Conservation (phyloP, 2,113 vertebrate genomes). For the Megatriorchis doriae region DNA sequence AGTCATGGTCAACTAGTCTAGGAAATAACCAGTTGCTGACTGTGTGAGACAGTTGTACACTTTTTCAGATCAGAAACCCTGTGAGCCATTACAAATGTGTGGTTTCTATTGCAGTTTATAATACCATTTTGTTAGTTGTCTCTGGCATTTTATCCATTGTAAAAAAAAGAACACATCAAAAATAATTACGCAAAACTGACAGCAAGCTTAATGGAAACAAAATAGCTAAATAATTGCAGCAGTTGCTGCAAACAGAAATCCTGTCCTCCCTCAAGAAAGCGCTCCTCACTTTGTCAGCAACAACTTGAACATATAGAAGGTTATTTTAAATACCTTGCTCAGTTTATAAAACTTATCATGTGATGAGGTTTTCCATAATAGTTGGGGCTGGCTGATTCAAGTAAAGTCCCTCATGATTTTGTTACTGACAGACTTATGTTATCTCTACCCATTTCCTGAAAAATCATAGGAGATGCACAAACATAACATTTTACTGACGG, state of each 20-base stretch:
- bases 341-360: not conserved
- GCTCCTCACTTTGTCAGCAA: not conserved
- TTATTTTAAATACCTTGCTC: not conserved
- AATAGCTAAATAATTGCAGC: not conserved
- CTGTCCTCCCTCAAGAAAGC: not conserved
- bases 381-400: not conserved
- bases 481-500: accelerated
- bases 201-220: not conserved
- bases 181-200: not conserved
- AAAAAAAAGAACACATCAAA: not conserved
- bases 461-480: accelerated
- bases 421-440: not conserved
- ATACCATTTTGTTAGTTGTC: not conserved
- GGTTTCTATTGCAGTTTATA: not conserved
- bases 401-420: not conserved
- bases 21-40: not conserved
- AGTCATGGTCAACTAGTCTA: not conserved
- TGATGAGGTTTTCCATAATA: not conserved
- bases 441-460: not conserved
- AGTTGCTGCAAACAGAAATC: not conserved
- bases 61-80: not conserved
- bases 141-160: not conserved
- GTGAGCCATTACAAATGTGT: not conserved
- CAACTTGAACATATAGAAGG: not conserved
- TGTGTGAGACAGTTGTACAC: not conserved